Evolutionary conservation across 2,888 invertebrate genomes (phyloP).

Genomic region (Caenorhabditis becei): DNA sequence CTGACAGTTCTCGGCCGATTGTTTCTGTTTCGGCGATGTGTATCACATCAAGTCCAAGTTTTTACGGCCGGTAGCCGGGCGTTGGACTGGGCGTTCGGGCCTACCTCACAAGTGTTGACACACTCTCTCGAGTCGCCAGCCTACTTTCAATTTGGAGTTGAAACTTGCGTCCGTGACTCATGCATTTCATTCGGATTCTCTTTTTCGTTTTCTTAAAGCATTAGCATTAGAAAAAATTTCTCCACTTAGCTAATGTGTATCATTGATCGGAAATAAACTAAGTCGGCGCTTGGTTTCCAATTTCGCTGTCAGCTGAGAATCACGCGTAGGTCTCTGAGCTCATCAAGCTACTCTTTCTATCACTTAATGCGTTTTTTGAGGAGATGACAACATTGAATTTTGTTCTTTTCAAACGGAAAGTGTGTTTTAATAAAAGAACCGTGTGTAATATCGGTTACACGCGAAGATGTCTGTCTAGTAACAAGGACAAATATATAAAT

Average conservation of each 20-base stretch:
- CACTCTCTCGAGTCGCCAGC: constrained; percentile 22
- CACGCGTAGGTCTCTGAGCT: constrained; percentile 4
- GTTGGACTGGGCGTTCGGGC: constrained; percentile 35
- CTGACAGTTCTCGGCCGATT: not conserved
- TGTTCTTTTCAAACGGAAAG: not conserved
- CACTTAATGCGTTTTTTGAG: not conserved
- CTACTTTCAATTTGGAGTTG: constrained; percentile 1
- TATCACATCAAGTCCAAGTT: constrained; percentile 32
- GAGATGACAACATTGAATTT: not conserved
- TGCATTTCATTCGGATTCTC: not conserved
- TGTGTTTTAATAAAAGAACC: not conserved
- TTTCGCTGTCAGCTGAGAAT: constrained; percentile 1
- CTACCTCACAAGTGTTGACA: constrained; percentile 53
- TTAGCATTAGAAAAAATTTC: not conserved
- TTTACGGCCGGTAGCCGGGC: constrained; percentile 16
- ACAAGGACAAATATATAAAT: constrained; percentile 46
- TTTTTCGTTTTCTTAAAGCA: not conserved
- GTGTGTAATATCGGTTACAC: constrained; percentile 32
- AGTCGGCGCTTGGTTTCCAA: not conserved
- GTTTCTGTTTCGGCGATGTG: constrained; percentile 10
- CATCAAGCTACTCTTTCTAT: not conserved
- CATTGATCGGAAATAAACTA: not conserved
- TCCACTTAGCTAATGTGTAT: constrained; percentile 1
- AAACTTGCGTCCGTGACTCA: not conserved
- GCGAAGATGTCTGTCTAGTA: constrained; percentile 6